Conservation (phyloP, 1,140 invertebrate genomes). For the Lutraria rhynchaena region DNA sequence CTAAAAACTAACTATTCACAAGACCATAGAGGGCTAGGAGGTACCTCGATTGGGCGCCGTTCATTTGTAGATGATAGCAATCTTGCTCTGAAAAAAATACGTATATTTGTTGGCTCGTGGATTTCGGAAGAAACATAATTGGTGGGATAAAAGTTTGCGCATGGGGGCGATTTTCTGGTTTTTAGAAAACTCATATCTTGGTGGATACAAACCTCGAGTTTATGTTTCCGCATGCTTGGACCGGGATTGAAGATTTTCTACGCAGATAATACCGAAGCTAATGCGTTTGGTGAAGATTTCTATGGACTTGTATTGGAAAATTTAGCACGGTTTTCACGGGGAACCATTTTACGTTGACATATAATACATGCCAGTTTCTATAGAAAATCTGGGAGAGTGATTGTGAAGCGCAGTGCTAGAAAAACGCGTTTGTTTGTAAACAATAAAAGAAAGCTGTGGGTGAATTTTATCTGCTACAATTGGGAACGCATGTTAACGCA, state of each 20-base stretch:
- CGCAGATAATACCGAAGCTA: constrained; percentile 6
- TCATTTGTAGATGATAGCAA: too few species aligned
- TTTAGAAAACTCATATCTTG: too few species aligned
- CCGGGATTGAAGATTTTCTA: constrained; percentile 4
- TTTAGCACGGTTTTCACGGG: neutral
- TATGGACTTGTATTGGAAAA: constrained; percentile 24
- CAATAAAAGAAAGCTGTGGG: neutral
- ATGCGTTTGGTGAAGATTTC: neutral
- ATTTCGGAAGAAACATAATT: too few species aligned
- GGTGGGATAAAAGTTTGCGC: too few species aligned
- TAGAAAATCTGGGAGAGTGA: constrained; percentile 15
- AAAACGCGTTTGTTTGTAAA: constrained; percentile 8
- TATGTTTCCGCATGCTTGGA: constrained; percentile 14
- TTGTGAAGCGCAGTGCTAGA: neutral
- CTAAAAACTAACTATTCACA: too few species aligned
- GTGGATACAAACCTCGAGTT: too few species aligned
- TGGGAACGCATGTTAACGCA: neutral
- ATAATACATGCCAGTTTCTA: neutral
- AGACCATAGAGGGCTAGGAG: too few species aligned
- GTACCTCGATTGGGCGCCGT: too few species aligned
- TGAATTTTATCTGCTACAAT: neutral
- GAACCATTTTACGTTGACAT: neutral
- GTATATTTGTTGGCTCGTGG: too few species aligned
- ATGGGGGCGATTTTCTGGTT: too few species aligned
- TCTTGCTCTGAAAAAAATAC: too few species aligned